Base-by-base conservation (phyloP, 1,140 invertebrate species). In the Chelonus insularis region DNA sequence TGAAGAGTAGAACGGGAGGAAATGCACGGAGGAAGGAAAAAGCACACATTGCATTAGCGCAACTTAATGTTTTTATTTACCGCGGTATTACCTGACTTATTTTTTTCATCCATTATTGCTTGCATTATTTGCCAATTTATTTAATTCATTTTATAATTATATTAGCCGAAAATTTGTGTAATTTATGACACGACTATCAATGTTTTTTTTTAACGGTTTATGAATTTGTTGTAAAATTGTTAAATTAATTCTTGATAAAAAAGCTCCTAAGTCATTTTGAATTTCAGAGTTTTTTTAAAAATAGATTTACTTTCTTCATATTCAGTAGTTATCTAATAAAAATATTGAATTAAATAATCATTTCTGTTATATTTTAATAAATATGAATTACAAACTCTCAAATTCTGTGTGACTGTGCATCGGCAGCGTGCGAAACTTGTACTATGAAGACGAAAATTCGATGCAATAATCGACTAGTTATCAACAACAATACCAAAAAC, bases 41-140 rank as follows among this genome's bases (percentile, higher is more conserved):
- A 81, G 77, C 79, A 81, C 70, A 81, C 70, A 79, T 74, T 79
- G 76, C 77, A 80, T 81, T 81, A 81, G 78, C 78, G 75, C 66
- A 74, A 80, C 66, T 72, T 72, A 21, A 66, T 21, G 55, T 43
- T 37, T 41, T 58, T 32, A 36, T 61, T 57, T 32, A 48, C 39
- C 43, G 21, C 18, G 52, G 4, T 11, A 37, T 39, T 37, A 34
- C 52, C 52, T 21, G 9, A 37, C 18, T 55, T 16, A 21, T 16
- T 50, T 36, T 56, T 29, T 21, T 58, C 58, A 45, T 39, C 39
- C 52, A 52, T 56, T 45, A 32, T 11, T 23, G 4, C 1, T 32
- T 43, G 7, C 11, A 9, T 34, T 12, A 11, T 18, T 36, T 16
- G 6, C 25, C 23, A 11, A 12, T 14, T 34, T 18, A 34, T 34